Evolutionary conservation across 2,888 invertebrate genomes (phyloP).

Genomic region (Orthonevra nobilis): DNA sequence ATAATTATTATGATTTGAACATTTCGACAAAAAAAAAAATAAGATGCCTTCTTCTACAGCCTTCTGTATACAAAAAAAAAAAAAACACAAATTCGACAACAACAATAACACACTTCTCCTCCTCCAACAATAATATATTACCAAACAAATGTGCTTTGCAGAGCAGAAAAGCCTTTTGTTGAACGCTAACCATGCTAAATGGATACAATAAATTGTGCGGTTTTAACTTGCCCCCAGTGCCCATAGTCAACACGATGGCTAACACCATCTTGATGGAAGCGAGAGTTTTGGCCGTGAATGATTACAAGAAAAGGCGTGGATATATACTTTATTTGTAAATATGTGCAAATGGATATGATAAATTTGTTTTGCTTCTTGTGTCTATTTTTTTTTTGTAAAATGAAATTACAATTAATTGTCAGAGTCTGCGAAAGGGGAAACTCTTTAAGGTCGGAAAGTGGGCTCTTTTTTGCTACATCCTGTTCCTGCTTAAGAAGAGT

Average conservation of each 20-base stretch:
- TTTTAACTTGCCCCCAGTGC: not conserved
- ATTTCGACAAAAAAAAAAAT: too few relatives aligned
- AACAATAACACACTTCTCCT: not conserved
- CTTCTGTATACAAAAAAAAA: too few relatives aligned
- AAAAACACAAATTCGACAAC: not conserved
- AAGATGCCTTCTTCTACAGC: too few relatives aligned
- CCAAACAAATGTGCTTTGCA: conserved; percentile 18
- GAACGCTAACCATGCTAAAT: conserved; percentile 21
- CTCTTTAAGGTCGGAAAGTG: not conserved
- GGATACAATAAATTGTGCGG: conserved; percentile 23
- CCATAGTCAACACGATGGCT: conserved; percentile 5
- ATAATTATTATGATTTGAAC: not conserved
- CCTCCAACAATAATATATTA: conserved; percentile 27
- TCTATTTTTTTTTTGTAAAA: not conserved
- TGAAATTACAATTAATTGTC: conserved; percentile 11
- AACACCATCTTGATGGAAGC: conserved; percentile 10
- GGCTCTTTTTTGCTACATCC: too few relatives aligned
- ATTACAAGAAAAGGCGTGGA: not conserved
- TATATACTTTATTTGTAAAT: too few relatives aligned
- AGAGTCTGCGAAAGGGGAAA: conserved; percentile 4
- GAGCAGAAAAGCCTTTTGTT: conserved; percentile 7
- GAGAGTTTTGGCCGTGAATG: conserved; percentile 33
- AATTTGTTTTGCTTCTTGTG: not conserved
- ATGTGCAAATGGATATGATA: conserved; percentile 7
- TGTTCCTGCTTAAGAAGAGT: too few relatives aligned